Evolutionary conservation across 2,888 invertebrate genomes (phyloP).

Genomic region (Leucophenga maculata): DNA sequence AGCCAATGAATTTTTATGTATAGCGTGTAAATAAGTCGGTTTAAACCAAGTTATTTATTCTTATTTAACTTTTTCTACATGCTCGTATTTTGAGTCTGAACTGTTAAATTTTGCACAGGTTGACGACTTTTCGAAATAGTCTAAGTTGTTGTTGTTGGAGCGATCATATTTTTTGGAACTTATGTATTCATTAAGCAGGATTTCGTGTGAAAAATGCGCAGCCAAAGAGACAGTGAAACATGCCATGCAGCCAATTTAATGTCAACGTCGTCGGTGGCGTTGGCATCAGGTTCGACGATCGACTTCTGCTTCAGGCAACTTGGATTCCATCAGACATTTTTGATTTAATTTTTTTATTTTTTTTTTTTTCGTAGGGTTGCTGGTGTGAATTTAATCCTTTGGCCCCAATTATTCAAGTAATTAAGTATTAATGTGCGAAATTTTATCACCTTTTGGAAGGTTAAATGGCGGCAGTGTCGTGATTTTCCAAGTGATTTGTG

Average conservation of each 20-base stretch:
- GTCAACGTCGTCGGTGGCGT: slow-evolving; percentile 65
- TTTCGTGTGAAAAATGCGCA: slow-evolving; percentile 69
- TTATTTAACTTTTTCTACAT: slow-evolving; percentile 30
- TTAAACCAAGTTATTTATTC: slow-evolving; percentile 16
- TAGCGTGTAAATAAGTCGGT: too few species aligned
- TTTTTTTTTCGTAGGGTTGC: slow-evolving; percentile 31
- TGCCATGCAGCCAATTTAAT: slow-evolving; percentile 48
- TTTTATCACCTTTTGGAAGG: slow-evolving; percentile 65
- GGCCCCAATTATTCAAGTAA: slow-evolving; percentile 70
- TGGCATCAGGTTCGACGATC: slow-evolving; percentile 37
- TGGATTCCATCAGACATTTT: slow-evolving; percentile 31
- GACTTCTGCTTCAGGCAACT: slow-evolving; percentile 22
- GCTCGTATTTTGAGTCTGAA: slow-evolving; percentile 34
- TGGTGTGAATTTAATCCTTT: slow-evolving; percentile 67
- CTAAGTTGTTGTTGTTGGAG: slow-evolving; percentile 36
- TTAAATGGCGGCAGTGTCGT: slow-evolving; percentile 45
- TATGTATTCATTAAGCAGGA: slow-evolving; percentile 61
- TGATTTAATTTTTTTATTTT: slow-evolving; percentile 25
- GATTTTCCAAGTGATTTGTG: slow-evolving; percentile 68
- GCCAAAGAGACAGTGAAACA: slow-evolving; percentile 50
- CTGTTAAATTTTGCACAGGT: slow-evolving; percentile 51
- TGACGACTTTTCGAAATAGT: slow-evolving; percentile 64
- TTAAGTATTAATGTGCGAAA: slow-evolving; percentile 71
- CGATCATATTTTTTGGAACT: slow-evolving; percentile 51
- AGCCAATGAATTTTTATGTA: too few species aligned